Percentiles rank a stretch among this genome's conserved stretches.
Conservation (phyloP, 2,113 vertebrate species). For the Sturnira hondurensis region DNA sequence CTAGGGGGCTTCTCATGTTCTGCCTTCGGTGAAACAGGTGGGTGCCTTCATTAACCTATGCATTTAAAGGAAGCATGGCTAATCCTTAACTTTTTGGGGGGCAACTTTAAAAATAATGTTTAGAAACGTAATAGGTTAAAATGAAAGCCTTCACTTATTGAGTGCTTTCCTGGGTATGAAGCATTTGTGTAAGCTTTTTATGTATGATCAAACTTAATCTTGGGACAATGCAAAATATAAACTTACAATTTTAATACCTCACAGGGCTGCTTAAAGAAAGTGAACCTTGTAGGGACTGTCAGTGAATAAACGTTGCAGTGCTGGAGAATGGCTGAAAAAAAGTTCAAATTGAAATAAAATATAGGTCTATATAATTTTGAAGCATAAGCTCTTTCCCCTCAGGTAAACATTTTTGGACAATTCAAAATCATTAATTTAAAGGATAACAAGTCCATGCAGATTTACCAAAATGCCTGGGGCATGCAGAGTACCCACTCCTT, state of each 20-base stretch:
- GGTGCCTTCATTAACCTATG: neutral
- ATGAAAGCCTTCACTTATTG: neutral
- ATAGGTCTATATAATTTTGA: neutral
- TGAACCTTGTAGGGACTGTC: neutral
- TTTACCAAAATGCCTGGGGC: neutral
- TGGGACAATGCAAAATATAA: neutral
- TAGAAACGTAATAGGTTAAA: neutral
- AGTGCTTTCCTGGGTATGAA: neutral
- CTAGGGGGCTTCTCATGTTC: neutral
- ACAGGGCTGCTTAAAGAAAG: neutral
- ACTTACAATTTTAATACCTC: neutral
- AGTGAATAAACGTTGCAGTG: neutral
- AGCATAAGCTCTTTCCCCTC: neutral
- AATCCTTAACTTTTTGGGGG: neutral
- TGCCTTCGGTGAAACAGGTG: neutral
- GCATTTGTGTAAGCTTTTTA: neutral
- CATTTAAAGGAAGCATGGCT: neutral
- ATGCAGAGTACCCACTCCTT: neutral
- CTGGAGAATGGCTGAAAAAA: neutral
- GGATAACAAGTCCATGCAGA: neutral
- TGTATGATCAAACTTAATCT: neutral
- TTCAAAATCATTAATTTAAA: conserved; percentile 22
- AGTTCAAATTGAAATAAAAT: neutral
- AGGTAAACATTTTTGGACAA: neutral
- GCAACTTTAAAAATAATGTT: neutral